phyloP scores from a whole-genome alignment of 2,888 invertebrate genomes.

The Orthosia gothica region DNA sequence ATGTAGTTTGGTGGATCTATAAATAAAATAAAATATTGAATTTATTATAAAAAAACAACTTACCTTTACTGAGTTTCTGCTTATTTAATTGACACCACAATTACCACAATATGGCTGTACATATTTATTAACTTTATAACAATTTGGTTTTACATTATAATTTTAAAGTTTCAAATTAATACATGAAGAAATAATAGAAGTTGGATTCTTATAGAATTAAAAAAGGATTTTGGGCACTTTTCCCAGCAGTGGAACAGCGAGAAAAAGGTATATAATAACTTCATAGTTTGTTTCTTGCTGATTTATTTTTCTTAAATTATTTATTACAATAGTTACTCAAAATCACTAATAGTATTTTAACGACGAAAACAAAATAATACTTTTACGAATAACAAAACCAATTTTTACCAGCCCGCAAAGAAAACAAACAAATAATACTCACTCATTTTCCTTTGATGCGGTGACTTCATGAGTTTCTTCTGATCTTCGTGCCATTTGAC shows the following conservation, averaged over 20 bases:
- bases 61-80: conserved; percentile 40
- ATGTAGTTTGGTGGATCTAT: conserved; percentile 63
- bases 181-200: not conserved
- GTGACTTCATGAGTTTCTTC: conserved; percentile 64
- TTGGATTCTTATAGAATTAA: too few species aligned
- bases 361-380: not conserved
- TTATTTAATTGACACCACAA: conserved; percentile 10
- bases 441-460: conserved; percentile 70
- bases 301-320: too few species aligned
- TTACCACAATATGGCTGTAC: conserved; percentile 65
- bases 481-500: conserved; percentile 85
- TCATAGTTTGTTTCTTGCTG: too few species aligned
- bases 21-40: conserved; percentile 21
- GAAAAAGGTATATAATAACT: too few species aligned
- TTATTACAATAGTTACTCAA: too few species aligned
- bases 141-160: not conserved
- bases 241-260: too few species aligned
- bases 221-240: too few species aligned
- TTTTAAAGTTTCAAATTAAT: too few species aligned
- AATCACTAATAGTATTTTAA: too few species aligned
- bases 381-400: not conserved
- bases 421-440: conserved; percentile 51
- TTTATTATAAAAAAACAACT: conserved; percentile 39
- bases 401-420: not conserved
- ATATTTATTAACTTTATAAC: not conserved